These are phyloP conservation scores for Leptinotarsa peninsularis DNA, from an alignment of 2,888 invertebrate genomes.

Conservation along the genomic window DNA sequence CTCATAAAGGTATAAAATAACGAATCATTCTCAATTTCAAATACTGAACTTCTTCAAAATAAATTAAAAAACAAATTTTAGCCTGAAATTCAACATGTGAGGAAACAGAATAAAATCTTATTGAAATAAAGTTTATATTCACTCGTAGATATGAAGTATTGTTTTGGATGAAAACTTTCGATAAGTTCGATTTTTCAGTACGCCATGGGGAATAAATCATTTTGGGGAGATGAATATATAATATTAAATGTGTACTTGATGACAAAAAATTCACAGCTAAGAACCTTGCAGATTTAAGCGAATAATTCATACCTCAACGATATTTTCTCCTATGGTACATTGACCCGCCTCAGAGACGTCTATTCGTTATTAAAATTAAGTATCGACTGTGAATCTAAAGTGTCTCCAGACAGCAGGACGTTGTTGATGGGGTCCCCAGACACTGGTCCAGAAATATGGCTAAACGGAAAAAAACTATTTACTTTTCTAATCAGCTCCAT, in stretches of 20 bases:
- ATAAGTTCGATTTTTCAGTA: not conserved
- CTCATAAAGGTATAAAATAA: constrained; percentile 38
- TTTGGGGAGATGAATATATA: not conserved
- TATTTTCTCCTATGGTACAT: not conserved
- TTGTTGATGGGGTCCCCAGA: constrained; percentile 69
- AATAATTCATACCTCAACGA: not conserved
- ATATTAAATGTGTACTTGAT: no score
- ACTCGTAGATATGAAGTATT: not conserved
- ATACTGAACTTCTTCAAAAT: constrained; percentile 40
- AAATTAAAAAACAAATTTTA: constrained; percentile 15
- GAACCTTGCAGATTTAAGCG: no score
- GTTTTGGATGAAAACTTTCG: not conserved
- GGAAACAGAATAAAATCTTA: constrained; percentile 5
- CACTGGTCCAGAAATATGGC: constrained; percentile 61
- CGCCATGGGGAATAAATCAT: not conserved
- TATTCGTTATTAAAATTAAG: constrained; percentile 76
- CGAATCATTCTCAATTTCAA: constrained; percentile 36
- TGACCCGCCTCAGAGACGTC: constrained; percentile 50
- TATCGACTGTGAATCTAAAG: constrained; percentile 78
- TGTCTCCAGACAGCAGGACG: constrained; percentile 73
- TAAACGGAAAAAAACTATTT: constrained; percentile 69
- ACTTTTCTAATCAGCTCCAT: constrained; percentile 61
- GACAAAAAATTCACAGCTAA: no score
- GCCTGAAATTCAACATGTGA: no score
- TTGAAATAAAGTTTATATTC: not conserved